Conservation (phyloP, 2,888 invertebrate genomes). For the Torymus aiolomorphi region DNA sequence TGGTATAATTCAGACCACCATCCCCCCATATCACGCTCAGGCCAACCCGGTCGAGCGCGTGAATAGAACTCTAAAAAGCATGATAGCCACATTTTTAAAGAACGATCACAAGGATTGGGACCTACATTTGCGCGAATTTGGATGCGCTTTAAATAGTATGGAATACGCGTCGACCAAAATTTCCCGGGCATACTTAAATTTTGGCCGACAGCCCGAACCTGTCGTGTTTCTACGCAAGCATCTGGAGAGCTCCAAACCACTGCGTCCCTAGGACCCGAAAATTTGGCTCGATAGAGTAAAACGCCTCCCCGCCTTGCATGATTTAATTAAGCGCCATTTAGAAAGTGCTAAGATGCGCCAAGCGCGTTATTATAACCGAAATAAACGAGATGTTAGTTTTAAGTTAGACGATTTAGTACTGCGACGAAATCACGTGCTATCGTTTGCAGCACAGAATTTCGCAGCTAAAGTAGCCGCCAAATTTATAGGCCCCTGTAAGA, state of each 20-base stretch:
- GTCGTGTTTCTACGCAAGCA: background rate
- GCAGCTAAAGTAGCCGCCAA: constrained; percentile 1
- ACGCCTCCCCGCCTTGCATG: background rate
- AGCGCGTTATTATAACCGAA: constrained; percentile 54
- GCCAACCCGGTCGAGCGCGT: constrained; percentile 60
- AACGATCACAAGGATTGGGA: constrained; percentile 44
- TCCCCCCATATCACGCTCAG: constrained; percentile 58
- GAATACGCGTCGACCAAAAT: constrained; percentile 48
- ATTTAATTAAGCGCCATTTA: background rate
- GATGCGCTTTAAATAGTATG: constrained; percentile 37
- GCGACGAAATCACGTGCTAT: constrained; percentile 40
- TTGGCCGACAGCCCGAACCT: background rate
- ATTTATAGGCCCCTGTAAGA: background rate
- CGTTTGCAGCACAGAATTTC: constrained; percentile 1
- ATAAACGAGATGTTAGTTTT: constrained; percentile 30
- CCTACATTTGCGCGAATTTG: too few species aligned
- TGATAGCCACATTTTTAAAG: constrained; percentile 49
- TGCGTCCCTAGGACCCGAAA: background rate
- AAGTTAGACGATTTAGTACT: constrained; percentile 49
- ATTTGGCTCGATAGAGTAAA: background rate
- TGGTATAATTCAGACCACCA: constrained; percentile 32
- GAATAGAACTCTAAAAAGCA: constrained; percentile 59
- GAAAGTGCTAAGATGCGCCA: constrained; percentile 33
- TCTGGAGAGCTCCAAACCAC: background rate
- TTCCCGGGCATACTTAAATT: constrained; percentile 50